Evolutionary conservation across 2,797 vertebrate species (phyloP).

Genomic region (Coregonus suidteri): DNA sequence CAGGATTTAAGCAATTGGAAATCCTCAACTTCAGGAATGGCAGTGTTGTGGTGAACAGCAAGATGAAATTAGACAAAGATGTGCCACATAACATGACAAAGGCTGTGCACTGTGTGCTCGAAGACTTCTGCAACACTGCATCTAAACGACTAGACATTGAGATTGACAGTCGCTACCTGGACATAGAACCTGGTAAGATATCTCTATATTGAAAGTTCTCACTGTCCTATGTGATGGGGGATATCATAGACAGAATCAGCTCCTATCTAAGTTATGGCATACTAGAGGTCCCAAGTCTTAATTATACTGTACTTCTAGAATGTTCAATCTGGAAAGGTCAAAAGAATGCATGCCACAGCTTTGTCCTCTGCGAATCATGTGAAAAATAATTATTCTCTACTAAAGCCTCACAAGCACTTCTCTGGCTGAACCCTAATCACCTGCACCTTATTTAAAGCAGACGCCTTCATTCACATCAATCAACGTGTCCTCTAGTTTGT

Average conservation of each 20-base stretch:
- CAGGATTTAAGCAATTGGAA: slow-evolving; percentile 92
- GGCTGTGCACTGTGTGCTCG: slow-evolving; percentile 84
- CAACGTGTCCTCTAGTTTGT: slow-evolving; percentile 44
- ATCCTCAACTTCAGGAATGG: slow-evolving; percentile 94
- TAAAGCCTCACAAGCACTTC: slow-evolving; percentile 17
- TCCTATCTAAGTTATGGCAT: not conserved
- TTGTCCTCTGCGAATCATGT: not conserved
- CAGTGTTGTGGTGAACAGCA: slow-evolving; percentile 93
- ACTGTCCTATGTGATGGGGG: too few species aligned
- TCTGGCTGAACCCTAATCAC: slow-evolving; percentile 42
- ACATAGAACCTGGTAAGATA: slow-evolving; percentile 86
- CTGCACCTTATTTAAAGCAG: slow-evolving; percentile 29
- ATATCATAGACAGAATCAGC: not conserved
- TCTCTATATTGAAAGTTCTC: not conserved
- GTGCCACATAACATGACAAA: slow-evolving; percentile 89
- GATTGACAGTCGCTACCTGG: slow-evolving; percentile 88
- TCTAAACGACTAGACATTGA: slow-evolving; percentile 84
- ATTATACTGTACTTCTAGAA: not conserved
- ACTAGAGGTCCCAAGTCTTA: not conserved
- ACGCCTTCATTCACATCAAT: slow-evolving; percentile 45
- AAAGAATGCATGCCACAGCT: not conserved
- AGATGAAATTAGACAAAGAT: slow-evolving; percentile 84
- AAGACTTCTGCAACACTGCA: slow-evolving; percentile 84
- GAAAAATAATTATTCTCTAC: slow-evolving; percentile 12
- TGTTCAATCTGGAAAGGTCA: not conserved